These are phyloP conservation scores for Crematogaster levior DNA, from an alignment of 2,888 invertebrate species.

Conservation along the genomic window DNA sequence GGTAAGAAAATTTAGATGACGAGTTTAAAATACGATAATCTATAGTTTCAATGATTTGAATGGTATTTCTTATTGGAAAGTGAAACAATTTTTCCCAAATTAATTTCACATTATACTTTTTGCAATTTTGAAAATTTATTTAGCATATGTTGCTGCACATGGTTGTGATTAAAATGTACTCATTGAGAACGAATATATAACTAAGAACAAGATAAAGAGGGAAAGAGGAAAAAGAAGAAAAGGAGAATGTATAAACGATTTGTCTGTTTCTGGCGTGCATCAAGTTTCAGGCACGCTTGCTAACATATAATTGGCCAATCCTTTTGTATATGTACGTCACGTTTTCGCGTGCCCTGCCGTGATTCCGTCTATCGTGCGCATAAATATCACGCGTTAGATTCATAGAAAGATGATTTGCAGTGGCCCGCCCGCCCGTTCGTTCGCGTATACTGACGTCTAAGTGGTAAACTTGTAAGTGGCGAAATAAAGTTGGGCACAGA, in stretches of 20 bases:
- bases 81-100: neutral
- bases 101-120: neutral
- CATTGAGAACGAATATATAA: neutral
- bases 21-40: neutral
- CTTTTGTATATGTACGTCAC: constrained; percentile 14
- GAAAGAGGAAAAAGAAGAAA: neutral
- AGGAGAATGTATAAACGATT: neutral
- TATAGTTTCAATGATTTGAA: neutral
- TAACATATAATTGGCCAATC: constrained; percentile 30
- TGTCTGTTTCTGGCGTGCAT: neutral
- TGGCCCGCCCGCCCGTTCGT: neutral
- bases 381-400: constrained; percentile 37
- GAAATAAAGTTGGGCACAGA: constrained; percentile 82
- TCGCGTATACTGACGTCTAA: constrained; percentile 63
- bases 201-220: neutral
- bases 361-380: constrained; percentile 34
- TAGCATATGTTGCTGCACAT: neutral
- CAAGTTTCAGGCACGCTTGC: neutral
- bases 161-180: neutral
- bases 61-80: neutral
- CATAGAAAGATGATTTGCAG: constrained; percentile 32
- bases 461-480: constrained; percentile 84
- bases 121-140: neutral
- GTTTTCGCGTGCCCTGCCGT: constrained; percentile 23
- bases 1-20: neutral